Conservation (phyloP, 37 sponge, comb jelly and placozoan genomes). For the Mnemiopsis leidyi region DNA sequence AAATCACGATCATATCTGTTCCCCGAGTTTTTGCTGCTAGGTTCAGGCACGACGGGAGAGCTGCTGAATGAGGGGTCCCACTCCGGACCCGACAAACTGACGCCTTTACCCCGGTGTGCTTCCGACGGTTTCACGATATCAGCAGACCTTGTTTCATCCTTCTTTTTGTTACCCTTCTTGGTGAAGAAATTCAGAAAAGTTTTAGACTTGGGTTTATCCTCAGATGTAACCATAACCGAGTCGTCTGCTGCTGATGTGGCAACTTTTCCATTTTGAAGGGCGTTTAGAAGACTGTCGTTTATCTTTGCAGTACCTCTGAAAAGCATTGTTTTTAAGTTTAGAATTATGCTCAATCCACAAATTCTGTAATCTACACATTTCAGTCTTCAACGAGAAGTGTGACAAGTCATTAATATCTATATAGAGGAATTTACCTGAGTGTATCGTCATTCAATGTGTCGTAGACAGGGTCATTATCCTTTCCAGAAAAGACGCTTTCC, state of each 20-base stretch:
- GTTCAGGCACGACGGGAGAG: background rate
- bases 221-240: background rate
- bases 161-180: slow-evolving; percentile 42
- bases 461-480: slow-evolving; percentile 26
- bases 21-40: background rate
- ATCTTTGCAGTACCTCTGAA: background rate
- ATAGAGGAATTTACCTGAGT: background rate
- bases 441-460: background rate
- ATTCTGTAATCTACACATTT: too few relatives aligned
- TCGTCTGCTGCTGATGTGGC: background rate
- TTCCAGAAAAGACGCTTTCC: slow-evolving; percentile 40
- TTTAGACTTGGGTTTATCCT: slow-evolving; percentile 27
- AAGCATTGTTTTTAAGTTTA: too few relatives aligned
- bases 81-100: background rate
- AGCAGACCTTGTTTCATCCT: background rate
- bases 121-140: background rate
- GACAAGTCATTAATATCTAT: too few relatives aligned
- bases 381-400: too few relatives aligned
- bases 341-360: too few relatives aligned
- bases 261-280: slow-evolving; percentile 2
- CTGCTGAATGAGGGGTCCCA: background rate
- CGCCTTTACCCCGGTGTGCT: background rate
- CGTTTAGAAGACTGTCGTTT: slow-evolving; percentile 20
- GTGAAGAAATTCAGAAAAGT: slow-evolving; percentile 48
- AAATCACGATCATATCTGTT: background rate